phyloP scores from a whole-genome alignment of 2,888 invertebrate genomes.

The Cheilosia vulpina region DNA sequence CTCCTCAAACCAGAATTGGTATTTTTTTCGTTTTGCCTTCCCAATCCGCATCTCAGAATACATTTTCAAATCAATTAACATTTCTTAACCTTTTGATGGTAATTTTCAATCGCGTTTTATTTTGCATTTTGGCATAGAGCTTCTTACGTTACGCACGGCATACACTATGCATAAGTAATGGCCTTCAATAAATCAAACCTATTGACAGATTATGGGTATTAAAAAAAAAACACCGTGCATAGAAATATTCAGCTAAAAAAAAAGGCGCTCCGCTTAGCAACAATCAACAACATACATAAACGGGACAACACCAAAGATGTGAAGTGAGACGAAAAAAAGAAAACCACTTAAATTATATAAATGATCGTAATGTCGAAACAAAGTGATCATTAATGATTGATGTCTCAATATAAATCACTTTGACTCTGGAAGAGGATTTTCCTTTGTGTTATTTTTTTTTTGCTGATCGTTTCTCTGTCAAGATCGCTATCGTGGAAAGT shows the following conservation, averaged over 20 bases:
- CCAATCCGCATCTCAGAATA: background rate
- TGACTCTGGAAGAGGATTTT: constrained; percentile 13
- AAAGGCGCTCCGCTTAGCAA: constrained; percentile 11
- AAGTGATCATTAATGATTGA: constrained; percentile 59
- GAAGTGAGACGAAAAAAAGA: constrained; percentile 6
- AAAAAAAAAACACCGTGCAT: background rate
- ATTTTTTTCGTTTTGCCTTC: background rate
- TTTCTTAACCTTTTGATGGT: constrained; percentile 40
- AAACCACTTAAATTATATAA: constrained; percentile 58
- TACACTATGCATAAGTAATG: constrained; percentile 8
- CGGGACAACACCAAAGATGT: background rate
- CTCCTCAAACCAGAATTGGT: constrained; percentile 5
- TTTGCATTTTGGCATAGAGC: constrained; percentile 8
- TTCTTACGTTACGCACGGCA: constrained; percentile 44
- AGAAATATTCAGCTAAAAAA: background rate
- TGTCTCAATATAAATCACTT: constrained; percentile 64
- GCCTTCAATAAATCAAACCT: constrained; percentile 53
- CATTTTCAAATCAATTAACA: constrained; percentile 51
- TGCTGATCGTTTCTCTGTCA: constrained; percentile 7
- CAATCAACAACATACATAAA: constrained; percentile 2
- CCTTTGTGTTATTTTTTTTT: constrained; percentile 2
- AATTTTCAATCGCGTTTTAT: constrained; percentile 11
- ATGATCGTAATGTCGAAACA: constrained; percentile 58
- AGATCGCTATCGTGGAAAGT: constrained; percentile 49
- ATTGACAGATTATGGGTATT: constrained; percentile 52